A percentile compares a stretch with the other conserved stretches of the same genome.
These are phyloP conservation scores for Drosophila santomea DNA, from an alignment of 1,140 invertebrate genomes.

Conservation along the genomic window DNA sequence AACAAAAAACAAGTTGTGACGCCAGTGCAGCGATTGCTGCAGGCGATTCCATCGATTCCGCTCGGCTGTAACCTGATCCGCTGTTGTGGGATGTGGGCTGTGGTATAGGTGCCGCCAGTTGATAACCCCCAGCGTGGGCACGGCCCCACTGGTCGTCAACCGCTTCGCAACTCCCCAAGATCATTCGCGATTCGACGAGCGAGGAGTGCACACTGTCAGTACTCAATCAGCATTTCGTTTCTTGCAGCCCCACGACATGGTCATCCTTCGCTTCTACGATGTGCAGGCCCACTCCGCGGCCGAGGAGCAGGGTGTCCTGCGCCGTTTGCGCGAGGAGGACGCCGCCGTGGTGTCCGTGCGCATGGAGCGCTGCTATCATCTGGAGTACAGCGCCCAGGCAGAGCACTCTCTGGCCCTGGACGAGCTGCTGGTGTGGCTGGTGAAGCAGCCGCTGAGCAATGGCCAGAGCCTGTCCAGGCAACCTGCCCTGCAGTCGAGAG, in stretches of 20 bases:
- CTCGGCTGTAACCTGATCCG: slow-evolving; percentile 55
- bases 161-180: slow-evolving; percentile 23
- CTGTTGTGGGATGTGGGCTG: slow-evolving; percentile 40
- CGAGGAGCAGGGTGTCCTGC: slow-evolving; percentile 43
- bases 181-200: slow-evolving; percentile 34
- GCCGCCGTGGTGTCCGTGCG: slow-evolving; percentile 83
- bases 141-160: slow-evolving; percentile 53
- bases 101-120: slow-evolving; percentile 28
- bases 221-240: slow-evolving; percentile 7
- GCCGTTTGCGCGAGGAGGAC: slow-evolving; percentile 45
- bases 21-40: slow-evolving; percentile 50
- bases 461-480: slow-evolving; percentile 85
- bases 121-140: slow-evolving; percentile 66
- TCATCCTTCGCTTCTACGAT: slow-evolving; percentile 69
- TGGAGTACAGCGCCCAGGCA: slow-evolving; percentile 86
- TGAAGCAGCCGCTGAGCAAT: slow-evolving; percentile 87
- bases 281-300: slow-evolving; percentile 46
- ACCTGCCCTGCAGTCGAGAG: slow-evolving; percentile 67
- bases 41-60: slow-evolving; percentile 11
- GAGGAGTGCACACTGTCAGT: slow-evolving; percentile 25
- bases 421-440: slow-evolving; percentile 90
- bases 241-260: slow-evolving; percentile 55
- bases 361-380: slow-evolving; percentile 92
- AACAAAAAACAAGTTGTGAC: slow-evolving; percentile 66
- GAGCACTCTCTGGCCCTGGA: slow-evolving; percentile 85